These are phyloP conservation scores for Xiphophorus couchianus DNA, from an alignment of 2,113 vertebrate species.

Conservation along the genomic window DNA sequence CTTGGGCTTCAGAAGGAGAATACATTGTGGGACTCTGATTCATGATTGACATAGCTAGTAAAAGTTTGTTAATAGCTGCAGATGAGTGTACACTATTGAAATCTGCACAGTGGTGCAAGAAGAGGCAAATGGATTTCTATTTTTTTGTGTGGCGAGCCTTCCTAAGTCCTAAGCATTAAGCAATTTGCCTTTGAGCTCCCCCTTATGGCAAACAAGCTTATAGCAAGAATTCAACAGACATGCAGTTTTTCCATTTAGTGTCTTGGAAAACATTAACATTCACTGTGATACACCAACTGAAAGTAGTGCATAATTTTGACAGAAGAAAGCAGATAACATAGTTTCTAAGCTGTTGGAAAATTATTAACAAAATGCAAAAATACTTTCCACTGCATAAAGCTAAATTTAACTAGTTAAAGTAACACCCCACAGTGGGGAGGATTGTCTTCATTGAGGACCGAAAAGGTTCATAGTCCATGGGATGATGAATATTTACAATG, in stretches of 20 bases:
- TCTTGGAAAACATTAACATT: background rate
- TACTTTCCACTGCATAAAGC: background rate
- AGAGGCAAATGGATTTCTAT: conserved; percentile 25
- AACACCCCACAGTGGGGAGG: background rate
- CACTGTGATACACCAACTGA: background rate
- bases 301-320: too few relatives aligned
- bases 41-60: background rate
- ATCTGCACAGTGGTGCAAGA: conserved; percentile 4
- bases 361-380: background rate
- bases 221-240: conserved; percentile 40
- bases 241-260: conserved; percentile 9
- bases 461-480: background rate
- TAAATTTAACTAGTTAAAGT: background rate
- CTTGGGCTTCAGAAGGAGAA: too few relatives aligned
- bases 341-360: too few relatives aligned
- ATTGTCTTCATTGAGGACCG: background rate
- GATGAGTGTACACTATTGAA: conserved; percentile 5
- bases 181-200: conserved; percentile 76
- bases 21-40: background rate
- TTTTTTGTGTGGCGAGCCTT: conserved; percentile 30
- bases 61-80: background rate
- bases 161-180: conserved; percentile 32
- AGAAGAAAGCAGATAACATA: too few relatives aligned
- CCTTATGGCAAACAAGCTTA: conserved; percentile 66
- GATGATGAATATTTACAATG: background rate